These are phyloP conservation scores for Neoniphon sammara DNA, from an alignment of 2,797 vertebrate species.

Conservation along the genomic window DNA sequence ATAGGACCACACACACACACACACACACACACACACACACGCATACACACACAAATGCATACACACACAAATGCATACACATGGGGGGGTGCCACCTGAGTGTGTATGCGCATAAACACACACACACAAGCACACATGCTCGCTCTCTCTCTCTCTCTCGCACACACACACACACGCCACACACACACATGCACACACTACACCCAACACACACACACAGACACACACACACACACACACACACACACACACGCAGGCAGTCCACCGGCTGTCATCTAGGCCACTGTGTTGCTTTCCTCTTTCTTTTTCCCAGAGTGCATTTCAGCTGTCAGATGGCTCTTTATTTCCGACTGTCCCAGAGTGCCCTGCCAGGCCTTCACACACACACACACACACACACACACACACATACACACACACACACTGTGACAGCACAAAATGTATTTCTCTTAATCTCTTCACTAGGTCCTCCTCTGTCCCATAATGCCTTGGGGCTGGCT, in stretches of 20 bases:
- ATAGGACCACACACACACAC: constrained; percentile 49
- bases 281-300: constrained; percentile 41
- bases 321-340: constrained; percentile 71
- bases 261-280: constrained; percentile 60
- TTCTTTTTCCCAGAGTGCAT: constrained; percentile 66
- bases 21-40: constrained; percentile 17
- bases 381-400: constrained; percentile 27
- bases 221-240: constrained; percentile 24
- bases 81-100: constrained; percentile 5
- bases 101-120: background rate
- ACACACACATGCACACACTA: constrained; percentile 3
- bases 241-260: constrained; percentile 28
- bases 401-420: constrained; percentile 33
- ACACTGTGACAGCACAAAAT: constrained; percentile 22
- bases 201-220: constrained; percentile 11
- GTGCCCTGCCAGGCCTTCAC: constrained; percentile 41
- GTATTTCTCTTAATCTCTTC: constrained; percentile 68
- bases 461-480: constrained; percentile 56
- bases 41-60: constrained; percentile 2
- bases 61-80: background rate
- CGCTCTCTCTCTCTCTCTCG: background rate
- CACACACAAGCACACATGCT: background rate
- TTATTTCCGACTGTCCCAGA: constrained; percentile 58
- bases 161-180: background rate
- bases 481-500: constrained; percentile 47